phyloP scores from a whole-genome alignment of 2,888 invertebrate species.

The Hoplodrina ambigua region DNA sequence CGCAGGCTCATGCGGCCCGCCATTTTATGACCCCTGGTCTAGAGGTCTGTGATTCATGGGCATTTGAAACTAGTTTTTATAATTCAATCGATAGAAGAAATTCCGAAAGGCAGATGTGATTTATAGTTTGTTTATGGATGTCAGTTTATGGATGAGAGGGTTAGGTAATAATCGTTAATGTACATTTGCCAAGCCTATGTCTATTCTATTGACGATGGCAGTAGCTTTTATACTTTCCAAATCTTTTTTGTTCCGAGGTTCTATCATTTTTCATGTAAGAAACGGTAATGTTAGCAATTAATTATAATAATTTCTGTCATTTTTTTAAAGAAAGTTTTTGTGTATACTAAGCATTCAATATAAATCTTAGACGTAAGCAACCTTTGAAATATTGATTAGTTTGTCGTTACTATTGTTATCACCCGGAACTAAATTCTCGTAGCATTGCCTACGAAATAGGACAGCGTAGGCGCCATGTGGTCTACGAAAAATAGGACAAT shows the following conservation, averaged over 20 bases:
- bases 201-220: constrained; percentile 31
- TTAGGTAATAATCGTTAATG: constrained; percentile 39
- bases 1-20: too few species aligned
- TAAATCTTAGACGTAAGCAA: background rate
- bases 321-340: constrained; percentile 33
- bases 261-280: constrained; percentile 41
- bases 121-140: constrained; percentile 13
- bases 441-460: constrained; percentile 40
- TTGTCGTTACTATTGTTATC: background rate
- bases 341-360: background rate
- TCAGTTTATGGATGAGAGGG: constrained; percentile 19
- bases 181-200: constrained; percentile 28
- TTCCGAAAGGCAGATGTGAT: background rate
- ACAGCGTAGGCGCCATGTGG: constrained; percentile 36
- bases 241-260: constrained; percentile 29
- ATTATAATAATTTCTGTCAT: constrained; percentile 22
- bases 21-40: too few species aligned
- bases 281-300: constrained; percentile 42
- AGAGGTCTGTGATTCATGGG: too few species aligned
- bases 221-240: constrained; percentile 57
- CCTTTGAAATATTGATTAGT: background rate
- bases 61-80: background rate
- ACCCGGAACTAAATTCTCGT: constrained; percentile 12
- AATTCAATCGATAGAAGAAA: background rate
- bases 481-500: constrained; percentile 41